Evolutionary conservation across 2,888 invertebrate species (phyloP).

Genomic region (Yponomeuta sedellus): DNA sequence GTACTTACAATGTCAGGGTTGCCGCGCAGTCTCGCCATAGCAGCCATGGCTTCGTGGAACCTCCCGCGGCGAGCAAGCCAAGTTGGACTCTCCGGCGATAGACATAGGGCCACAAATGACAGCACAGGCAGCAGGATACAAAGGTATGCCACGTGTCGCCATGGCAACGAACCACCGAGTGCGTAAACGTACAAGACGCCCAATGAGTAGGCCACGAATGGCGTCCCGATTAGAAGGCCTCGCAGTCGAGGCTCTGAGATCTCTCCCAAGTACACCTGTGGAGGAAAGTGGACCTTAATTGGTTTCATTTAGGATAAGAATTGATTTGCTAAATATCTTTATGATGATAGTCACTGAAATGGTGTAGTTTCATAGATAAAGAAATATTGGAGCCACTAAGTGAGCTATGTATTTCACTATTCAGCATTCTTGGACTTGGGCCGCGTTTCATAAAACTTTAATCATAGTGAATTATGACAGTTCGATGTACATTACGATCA

Average conservation of each 20-base stretch:
- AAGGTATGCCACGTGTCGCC: constrained; percentile 82
- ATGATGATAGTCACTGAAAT: too few relatives aligned
- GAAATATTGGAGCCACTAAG: too few relatives aligned
- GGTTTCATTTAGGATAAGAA: too few relatives aligned
- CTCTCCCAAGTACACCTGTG: constrained; percentile 85
- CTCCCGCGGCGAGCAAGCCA: constrained; percentile 82
- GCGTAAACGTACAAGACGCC: constrained; percentile 85
- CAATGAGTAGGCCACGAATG: constrained; percentile 84
- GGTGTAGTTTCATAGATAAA: too few relatives aligned
- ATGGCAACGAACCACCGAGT: constrained; percentile 80
- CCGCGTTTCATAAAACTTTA: too few relatives aligned
- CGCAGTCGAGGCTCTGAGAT: constrained; percentile 83
- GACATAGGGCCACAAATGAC: constrained; percentile 77
- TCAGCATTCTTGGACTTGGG: too few relatives aligned
- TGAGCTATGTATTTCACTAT: too few relatives aligned
- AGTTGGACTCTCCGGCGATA: constrained; percentile 85
- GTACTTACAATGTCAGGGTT: constrained; percentile 72
- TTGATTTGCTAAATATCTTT: too few relatives aligned
- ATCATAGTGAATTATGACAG: too few relatives aligned
- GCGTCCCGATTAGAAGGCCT: constrained; percentile 81
- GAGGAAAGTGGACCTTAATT: constrained; percentile 13
- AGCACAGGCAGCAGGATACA: constrained; percentile 78
- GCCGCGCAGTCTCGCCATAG: constrained; percentile 78
- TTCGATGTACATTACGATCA: too few relatives aligned
- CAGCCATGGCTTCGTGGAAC: constrained; percentile 72